phyloP scores from a whole-genome alignment of 2,888 invertebrate genomes.

The Cosmia trapezina region DNA sequence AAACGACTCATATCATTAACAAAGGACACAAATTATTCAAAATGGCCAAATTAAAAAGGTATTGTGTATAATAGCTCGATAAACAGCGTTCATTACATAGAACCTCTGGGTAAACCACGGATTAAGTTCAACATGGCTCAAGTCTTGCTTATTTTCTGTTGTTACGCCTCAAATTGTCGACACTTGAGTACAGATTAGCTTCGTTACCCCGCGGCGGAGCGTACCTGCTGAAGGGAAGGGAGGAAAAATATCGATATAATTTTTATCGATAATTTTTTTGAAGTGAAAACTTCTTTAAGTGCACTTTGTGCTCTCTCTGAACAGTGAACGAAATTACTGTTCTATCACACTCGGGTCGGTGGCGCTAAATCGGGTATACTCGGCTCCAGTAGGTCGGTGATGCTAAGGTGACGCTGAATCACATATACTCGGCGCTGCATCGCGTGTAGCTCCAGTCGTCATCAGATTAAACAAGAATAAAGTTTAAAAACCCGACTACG shows the following conservation, averaged over 20 bases:
- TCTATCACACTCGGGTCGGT: not conserved
- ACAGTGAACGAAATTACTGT: not conserved
- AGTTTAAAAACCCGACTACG: too few relatives aligned
- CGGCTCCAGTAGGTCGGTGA: not conserved
- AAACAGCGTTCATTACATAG: slow-evolving; percentile 71
- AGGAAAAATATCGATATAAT: slow-evolving; percentile 62
- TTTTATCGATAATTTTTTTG: slow-evolving; percentile 23
- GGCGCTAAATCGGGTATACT: not conserved
- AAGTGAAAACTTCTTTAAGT: not conserved
- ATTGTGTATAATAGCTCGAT: slow-evolving; percentile 63
- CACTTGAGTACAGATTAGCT: slow-evolving; percentile 90
- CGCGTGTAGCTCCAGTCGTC: not conserved
- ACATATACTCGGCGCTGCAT: not conserved
- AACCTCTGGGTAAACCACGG: slow-evolving; percentile 67
- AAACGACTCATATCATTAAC: slow-evolving; percentile 29
- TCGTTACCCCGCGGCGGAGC: slow-evolving; percentile 88
- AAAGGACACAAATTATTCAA: slow-evolving; percentile 45
- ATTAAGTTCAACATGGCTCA: slow-evolving; percentile 81
- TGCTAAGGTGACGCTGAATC: not conserved
- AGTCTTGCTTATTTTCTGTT: slow-evolving; percentile 89
- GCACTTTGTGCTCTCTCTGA: too few relatives aligned
- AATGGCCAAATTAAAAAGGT: slow-evolving; percentile 62
- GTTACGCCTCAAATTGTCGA: slow-evolving; percentile 90
- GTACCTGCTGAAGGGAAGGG: slow-evolving; percentile 80
- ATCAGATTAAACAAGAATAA: not conserved